Percentiles rank a stretch among this genome's conserved stretches.
Conservation (phyloP, 2,797 vertebrate genomes). For the Tinamus major region DNA sequence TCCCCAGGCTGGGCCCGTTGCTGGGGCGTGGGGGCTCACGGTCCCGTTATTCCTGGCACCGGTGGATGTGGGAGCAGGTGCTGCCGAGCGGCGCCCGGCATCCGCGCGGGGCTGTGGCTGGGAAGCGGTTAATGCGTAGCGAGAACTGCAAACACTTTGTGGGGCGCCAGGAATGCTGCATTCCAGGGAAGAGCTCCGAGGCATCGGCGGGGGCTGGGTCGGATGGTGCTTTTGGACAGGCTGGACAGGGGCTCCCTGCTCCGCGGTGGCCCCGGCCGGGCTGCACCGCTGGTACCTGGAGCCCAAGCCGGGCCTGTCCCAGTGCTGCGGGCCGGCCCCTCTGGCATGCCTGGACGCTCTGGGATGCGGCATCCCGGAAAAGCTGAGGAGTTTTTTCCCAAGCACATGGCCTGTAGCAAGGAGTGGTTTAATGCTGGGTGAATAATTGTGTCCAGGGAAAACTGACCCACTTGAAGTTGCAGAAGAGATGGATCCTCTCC, state of each 20-base stretch:
- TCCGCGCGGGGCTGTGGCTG: not conserved
- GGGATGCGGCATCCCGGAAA: not conserved
- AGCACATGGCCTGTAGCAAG: not conserved
- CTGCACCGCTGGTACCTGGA: too few relatives aligned
- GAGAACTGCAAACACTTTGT: slow-evolving; percentile 57
- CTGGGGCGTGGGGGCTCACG: too few relatives aligned
- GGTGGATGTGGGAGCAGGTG: too few relatives aligned
- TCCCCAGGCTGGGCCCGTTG: too few relatives aligned
- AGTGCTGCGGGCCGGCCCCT: not conserved
- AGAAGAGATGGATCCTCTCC: not conserved
- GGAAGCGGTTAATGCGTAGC: slow-evolving; percentile 39
- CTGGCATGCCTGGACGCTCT: too few relatives aligned
- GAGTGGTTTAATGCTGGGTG: slow-evolving; percentile 21
- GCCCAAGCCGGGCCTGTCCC: too few relatives aligned
- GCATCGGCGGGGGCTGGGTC: not conserved
- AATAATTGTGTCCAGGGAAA: slow-evolving; percentile 34
- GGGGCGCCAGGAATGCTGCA: slow-evolving; percentile 52
- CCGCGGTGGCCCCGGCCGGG: not conserved
- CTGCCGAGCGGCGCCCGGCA: too few relatives aligned
- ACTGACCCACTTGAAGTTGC: not conserved
- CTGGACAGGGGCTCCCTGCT: not conserved
- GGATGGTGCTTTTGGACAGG: not conserved
- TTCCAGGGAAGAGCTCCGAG: slow-evolving; percentile 64
- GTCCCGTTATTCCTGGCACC: too few relatives aligned
- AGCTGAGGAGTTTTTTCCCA: not conserved